These are phyloP conservation scores for Heloderma charlesbogerti DNA, from an alignment of 2,113 vertebrate genomes.

Conservation along the genomic window DNA sequence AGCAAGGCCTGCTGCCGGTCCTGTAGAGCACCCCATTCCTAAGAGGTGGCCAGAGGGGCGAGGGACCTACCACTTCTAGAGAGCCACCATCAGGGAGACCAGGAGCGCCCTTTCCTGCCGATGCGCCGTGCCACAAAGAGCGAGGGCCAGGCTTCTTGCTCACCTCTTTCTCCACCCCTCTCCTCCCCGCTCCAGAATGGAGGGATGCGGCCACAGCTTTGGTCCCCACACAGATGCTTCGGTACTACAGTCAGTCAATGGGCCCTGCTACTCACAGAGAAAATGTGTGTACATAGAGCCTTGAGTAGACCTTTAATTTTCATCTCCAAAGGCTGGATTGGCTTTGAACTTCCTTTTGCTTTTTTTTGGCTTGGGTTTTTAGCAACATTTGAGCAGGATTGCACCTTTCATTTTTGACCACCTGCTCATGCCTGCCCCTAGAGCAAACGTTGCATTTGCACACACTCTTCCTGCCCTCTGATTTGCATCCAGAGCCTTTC, in stretches of 20 bases:
- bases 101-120: neutral
- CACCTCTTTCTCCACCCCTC: neutral
- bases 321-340: neutral
- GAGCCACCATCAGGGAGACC: neutral
- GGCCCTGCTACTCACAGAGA: neutral
- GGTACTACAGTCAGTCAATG: conserved; percentile 16
- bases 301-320: conserved; percentile 36
- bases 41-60: conserved; percentile 20
- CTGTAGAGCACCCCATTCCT: conserved; percentile 81
- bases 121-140: neutral
- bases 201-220: neutral
- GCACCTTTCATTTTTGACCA: no score
- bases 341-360: neutral
- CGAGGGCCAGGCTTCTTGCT: conserved; percentile 7
- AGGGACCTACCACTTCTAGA: neutral
- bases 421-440: no score
- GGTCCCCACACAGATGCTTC: neutral
- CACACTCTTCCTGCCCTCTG: neutral
- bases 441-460: neutral
- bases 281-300: conserved; percentile 33
- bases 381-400: neutral
- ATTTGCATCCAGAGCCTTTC: neutral
- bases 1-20: conserved; percentile 98
- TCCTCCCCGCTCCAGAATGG: neutral
- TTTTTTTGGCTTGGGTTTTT: neutral